These are phyloP conservation scores for Istiophorus platypterus DNA, from an alignment of 2,113 vertebrate species.

Conservation along the genomic window DNA sequence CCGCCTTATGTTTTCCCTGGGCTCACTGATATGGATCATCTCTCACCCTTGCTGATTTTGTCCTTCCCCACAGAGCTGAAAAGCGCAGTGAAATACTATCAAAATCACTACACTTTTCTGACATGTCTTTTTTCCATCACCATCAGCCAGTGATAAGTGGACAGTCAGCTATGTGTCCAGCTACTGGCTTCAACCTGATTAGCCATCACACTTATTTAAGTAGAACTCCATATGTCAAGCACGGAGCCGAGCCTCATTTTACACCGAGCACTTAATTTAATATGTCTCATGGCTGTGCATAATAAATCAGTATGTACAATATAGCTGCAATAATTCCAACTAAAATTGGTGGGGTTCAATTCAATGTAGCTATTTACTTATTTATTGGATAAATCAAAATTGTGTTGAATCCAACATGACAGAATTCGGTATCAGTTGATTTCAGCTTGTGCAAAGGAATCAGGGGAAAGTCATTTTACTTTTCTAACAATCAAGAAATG, in stretches of 20 bases:
- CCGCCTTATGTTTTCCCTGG: conserved; percentile 12
- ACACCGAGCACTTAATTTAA: conserved; percentile 2
- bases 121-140: conserved; percentile 16
- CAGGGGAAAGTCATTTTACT: neutral
- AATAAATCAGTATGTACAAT: conserved; percentile 1
- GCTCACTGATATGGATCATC: conserved; percentile 24
- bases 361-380: neutral
- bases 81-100: conserved; percentile 40
- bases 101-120: conserved; percentile 29
- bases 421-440: neutral
- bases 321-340: neutral
- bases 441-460: neutral
- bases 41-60: conserved; percentile 30
- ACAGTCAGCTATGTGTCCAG: conserved; percentile 20
- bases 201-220: conserved; percentile 33
- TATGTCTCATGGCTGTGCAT: neutral
- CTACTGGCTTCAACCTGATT: conserved; percentile 36
- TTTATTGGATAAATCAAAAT: neutral
- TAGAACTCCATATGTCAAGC: neutral
- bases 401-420: too few species aligned
- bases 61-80: conserved; percentile 31
- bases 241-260: conserved; percentile 3
- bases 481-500: neutral
- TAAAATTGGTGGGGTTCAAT: conserved; percentile 10
- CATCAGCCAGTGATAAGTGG: conserved; percentile 8